These are phyloP conservation scores for Nautilus pompilius DNA, from an alignment of 1,140 invertebrate genomes.

Conservation along the genomic window DNA sequence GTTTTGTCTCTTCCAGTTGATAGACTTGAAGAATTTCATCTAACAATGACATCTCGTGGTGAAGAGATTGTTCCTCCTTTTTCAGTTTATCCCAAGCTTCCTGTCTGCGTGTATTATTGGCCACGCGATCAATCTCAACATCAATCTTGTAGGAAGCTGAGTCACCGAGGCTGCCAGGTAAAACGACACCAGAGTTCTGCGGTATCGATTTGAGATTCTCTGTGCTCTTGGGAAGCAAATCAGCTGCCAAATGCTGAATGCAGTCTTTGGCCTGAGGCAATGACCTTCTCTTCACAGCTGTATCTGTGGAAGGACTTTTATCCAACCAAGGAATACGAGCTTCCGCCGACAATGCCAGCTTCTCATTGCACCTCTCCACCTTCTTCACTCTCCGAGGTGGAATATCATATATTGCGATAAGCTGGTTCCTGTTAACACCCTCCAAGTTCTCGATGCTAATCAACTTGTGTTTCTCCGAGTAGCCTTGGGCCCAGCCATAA, in stretches of 20 bases:
- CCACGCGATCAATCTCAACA: neutral
- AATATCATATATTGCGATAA: slow-evolving; percentile 46
- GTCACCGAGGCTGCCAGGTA: too few relatives aligned
- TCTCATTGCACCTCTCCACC: slow-evolving; percentile 21
- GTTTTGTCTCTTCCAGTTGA: slow-evolving; percentile 2
- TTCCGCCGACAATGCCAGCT: too few relatives aligned
- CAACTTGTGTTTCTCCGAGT: slow-evolving; percentile 27
- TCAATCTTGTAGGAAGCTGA: too few relatives aligned
- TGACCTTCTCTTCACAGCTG: too few relatives aligned
- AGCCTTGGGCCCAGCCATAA: slow-evolving; percentile 27
- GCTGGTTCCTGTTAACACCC: slow-evolving; percentile 30
- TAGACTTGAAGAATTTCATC: slow-evolving; percentile 42
- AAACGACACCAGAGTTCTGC: too few relatives aligned
- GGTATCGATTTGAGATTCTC: too few relatives aligned
- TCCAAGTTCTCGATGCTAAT: slow-evolving; percentile 28
- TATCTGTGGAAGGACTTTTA: too few relatives aligned
- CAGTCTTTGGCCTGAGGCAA: too few relatives aligned
- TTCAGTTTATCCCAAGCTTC: slow-evolving; percentile 32
- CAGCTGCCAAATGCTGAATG: too few relatives aligned
- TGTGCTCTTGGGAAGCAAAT: too few relatives aligned
- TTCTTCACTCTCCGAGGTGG: slow-evolving; percentile 35
- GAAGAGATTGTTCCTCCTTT: slow-evolving; percentile 33
- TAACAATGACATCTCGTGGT: slow-evolving; percentile 40
- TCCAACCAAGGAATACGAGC: too few relatives aligned
- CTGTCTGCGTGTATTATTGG: neutral